phyloP scores from a whole-genome alignment of 2,113 vertebrate species.

The Phaethornis superciliosus region DNA sequence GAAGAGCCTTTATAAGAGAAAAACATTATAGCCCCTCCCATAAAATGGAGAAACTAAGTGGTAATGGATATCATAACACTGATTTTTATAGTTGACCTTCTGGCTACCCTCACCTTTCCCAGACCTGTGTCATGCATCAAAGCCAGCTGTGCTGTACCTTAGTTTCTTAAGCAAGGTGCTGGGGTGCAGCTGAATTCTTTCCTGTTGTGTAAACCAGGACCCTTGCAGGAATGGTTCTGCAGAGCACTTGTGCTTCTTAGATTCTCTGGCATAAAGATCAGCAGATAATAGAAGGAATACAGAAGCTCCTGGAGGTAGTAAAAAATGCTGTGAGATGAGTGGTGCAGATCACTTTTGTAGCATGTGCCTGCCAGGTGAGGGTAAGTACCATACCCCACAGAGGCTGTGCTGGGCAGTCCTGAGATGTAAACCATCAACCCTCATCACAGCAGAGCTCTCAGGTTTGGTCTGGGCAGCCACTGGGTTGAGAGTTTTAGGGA shows the following conservation, averaged over 20 bases:
- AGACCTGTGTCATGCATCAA: slow-evolving; percentile 26
- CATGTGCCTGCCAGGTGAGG: not conserved
- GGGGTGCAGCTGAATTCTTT: not conserved
- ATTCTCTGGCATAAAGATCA: not conserved
- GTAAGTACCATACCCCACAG: not conserved
- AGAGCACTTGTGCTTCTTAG: not conserved
- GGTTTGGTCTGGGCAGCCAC: not conserved
- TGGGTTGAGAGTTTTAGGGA: not conserved
- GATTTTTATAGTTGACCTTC: slow-evolving; percentile 28
- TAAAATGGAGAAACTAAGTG: slow-evolving; percentile 22
- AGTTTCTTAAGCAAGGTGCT: accelerated
- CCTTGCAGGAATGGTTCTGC: not conserved
- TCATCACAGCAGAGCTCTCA: not conserved
- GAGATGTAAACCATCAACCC: not conserved
- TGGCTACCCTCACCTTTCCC: slow-evolving; percentile 50
- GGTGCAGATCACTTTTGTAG: not conserved
- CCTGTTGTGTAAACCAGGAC: not conserved
- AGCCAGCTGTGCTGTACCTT: not conserved
- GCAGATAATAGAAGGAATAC: not conserved
- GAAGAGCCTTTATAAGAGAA: slow-evolving; percentile 2
- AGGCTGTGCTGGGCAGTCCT: not conserved
- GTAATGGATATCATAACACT: not conserved
- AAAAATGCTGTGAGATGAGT: not conserved
- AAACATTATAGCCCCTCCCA: not conserved
- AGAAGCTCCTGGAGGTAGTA: not conserved